phyloP scores from a whole-genome alignment of 1,140 invertebrate genomes.

The Paracyclopina nana region DNA sequence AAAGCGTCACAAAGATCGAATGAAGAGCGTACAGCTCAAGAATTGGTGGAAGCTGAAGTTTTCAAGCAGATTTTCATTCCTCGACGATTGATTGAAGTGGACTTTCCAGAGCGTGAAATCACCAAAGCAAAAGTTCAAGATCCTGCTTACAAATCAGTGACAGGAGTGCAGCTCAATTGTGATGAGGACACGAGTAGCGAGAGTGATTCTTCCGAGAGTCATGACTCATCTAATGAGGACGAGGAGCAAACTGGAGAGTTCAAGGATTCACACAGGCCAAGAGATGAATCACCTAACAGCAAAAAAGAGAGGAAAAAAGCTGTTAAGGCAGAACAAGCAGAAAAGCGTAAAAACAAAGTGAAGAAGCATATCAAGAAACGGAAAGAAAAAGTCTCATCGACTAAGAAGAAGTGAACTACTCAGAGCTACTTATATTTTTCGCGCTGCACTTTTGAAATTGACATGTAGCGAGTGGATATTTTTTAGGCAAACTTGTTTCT shows the following conservation, averaged over 20 bases:
- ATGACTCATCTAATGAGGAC: constrained; percentile 28
- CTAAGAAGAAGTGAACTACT: constrained; percentile 6
- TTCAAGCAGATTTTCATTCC: constrained; percentile 91
- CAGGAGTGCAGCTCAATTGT: background rate
- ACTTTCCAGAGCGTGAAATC: constrained; percentile 16
- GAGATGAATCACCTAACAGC: constrained; percentile 64
- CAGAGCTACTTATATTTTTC: too few relatives aligned
- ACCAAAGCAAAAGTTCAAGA: constrained; percentile 21
- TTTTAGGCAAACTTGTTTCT: too few relatives aligned
- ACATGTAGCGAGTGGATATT: too few relatives aligned
- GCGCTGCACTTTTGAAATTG: too few relatives aligned
- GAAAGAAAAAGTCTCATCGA: constrained; percentile 41
- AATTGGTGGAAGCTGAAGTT: constrained; percentile 61
- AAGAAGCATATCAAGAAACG: constrained; percentile 92
- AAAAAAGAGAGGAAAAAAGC: constrained; percentile 67
- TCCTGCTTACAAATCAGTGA: constrained; percentile 1
- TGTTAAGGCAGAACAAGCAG: constrained; percentile 64
- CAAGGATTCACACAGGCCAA: constrained; percentile 44
- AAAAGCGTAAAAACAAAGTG: constrained; percentile 74
- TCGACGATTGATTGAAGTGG: constrained; percentile 69
- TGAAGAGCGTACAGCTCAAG: constrained; percentile 40
- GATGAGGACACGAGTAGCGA: background rate
- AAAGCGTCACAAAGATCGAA: constrained; percentile 35
- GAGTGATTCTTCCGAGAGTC: constrained; percentile 23
- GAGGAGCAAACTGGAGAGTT: constrained; percentile 37